Percentiles rank a stretch among this genome's conserved stretches.
Evolutionary conservation across 1,140 invertebrate genomes (phyloP).

Genomic region (Drosophila willistoni): DNA sequence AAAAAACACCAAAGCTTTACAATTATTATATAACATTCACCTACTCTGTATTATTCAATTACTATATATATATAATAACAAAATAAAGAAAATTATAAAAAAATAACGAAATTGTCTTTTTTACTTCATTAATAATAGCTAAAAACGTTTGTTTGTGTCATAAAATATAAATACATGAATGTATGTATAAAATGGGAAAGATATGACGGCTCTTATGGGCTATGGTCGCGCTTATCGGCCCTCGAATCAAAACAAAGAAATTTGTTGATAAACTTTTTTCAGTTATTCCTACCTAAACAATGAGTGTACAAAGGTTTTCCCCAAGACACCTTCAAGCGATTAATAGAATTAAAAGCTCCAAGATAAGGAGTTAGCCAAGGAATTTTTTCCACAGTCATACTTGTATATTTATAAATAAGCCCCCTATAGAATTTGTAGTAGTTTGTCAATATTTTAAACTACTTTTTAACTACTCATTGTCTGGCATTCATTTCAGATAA

Average conservation of each 20-base stretch:
- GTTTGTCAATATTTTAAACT: too few relatives aligned
- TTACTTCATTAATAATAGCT: not conserved
- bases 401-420: not conserved
- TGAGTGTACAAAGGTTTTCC: constrained; percentile 1
- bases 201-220: not conserved
- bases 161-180: not conserved
- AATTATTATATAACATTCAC: not conserved
- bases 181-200: not conserved
- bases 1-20: not conserved
- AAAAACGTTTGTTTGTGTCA: not conserved
- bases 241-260: not conserved
- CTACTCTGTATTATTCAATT: not conserved
- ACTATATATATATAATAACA: not conserved
- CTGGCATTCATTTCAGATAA: too few relatives aligned
- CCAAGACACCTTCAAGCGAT: not conserved
- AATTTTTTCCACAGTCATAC: not conserved
- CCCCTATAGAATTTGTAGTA: too few relatives aligned
- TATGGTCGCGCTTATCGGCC: not conserved
- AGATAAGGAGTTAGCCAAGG: not conserved
- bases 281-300: not conserved
- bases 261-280: not conserved
- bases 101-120: not conserved
- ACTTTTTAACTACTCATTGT: too few relatives aligned
- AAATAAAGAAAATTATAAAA: not conserved
- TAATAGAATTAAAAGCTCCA: not conserved